Percentiles rank a stretch among this genome's conserved stretches.
Conservation (phyloP, 2,888 invertebrate species). For the Bombylius discolor region DNA sequence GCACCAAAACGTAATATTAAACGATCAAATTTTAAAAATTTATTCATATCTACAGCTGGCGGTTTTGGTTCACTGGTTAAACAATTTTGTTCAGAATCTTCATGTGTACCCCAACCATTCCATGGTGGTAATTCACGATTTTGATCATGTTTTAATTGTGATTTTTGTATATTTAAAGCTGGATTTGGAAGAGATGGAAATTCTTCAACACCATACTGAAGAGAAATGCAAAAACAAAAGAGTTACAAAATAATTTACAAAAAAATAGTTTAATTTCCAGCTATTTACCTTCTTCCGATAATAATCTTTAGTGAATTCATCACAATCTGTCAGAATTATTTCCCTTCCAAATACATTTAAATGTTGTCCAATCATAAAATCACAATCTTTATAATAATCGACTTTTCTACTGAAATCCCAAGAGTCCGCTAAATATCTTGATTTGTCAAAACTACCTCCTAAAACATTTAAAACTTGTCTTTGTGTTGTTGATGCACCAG, state of each 20-base stretch:
- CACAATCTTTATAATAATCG: slow-evolving; percentile 35
- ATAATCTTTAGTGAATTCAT: slow-evolving; percentile 73
- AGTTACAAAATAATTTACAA: slow-evolving; percentile 4
- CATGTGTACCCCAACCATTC: slow-evolving; percentile 82
- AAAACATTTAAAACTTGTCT: slow-evolving; percentile 51
- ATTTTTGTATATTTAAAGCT: slow-evolving; percentile 16
- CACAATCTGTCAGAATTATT: slow-evolving; percentile 69
- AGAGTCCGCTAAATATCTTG: slow-evolving; percentile 46
- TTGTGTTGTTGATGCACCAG: slow-evolving; percentile 36
- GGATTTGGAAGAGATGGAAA: slow-evolving; percentile 26
- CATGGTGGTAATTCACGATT: slow-evolving; percentile 57
- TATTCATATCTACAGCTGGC: slow-evolving; percentile 62
- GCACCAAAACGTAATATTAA: slow-evolving; percentile 65
- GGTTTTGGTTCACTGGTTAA: slow-evolving; percentile 65
- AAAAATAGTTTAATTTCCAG: slow-evolving; percentile 24
- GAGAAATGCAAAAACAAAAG: background rate
- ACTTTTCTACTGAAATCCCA: slow-evolving; percentile 40
- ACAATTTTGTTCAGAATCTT: slow-evolving; percentile 82
- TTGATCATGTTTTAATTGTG: background rate
- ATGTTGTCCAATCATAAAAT: slow-evolving; percentile 68
- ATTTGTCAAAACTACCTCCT: slow-evolving; percentile 40
- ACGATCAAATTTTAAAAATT: slow-evolving; percentile 69
- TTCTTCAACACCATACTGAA: slow-evolving; percentile 32
- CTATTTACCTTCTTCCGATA: slow-evolving; percentile 48
- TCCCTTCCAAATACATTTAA: slow-evolving; percentile 72